Base-by-base conservation (phyloP, 2,113 vertebrate genomes). In the Xyliphius kryptos region DNA sequence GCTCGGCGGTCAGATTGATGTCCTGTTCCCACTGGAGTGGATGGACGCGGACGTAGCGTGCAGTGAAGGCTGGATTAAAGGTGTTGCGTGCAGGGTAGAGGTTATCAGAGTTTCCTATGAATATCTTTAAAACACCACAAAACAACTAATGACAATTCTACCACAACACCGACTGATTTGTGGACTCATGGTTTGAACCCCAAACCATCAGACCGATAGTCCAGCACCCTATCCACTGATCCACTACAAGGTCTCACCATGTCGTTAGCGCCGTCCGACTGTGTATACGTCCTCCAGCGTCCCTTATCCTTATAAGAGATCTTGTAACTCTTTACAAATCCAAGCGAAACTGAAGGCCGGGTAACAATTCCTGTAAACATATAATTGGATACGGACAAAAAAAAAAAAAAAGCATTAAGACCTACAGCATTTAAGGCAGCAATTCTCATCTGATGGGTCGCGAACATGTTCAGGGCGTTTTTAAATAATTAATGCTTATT, bases 361-460 rank as follows among this genome's bases (percentile, higher is more conserved):
- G 87, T 91, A 73, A 82, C 81, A 70, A 92, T 90, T 20, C 87
- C 90, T 92, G 74, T 53, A n/a, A n/a, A n/a, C n/a, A n/a, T n/a
- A n/a, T n/a, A n/a, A n/a, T n/a, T n/a, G n/a, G n/a, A n/a, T n/a
- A n/a, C n/a, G n/a, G n/a, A n/a, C n/a, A n/a, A n/a, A n/a, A n/a
- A n/a, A n/a, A n/a, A n/a, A n/a, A n/a, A n/a, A n/a, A n/a, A n/a
- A n/a, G n/a, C n/a, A n/a, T 37, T 2, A 67, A 60, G 49, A 16
- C 43, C 3, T 41, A 14, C 14, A 6, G 3, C 12, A 5, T 7
- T 10, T 12, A 6, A 26, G 14, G n/a, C 6, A 16, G 1, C 7
- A 5, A 21, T 21, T 32, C 7, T 3, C 7, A 32, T 5, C 4
- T 32, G 26, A 32, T 32, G 26, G 26, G 26, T 32, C 1, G 26